Conservation (phyloP, 2,797 vertebrate genomes). For the Hybognathus amarus region DNA sequence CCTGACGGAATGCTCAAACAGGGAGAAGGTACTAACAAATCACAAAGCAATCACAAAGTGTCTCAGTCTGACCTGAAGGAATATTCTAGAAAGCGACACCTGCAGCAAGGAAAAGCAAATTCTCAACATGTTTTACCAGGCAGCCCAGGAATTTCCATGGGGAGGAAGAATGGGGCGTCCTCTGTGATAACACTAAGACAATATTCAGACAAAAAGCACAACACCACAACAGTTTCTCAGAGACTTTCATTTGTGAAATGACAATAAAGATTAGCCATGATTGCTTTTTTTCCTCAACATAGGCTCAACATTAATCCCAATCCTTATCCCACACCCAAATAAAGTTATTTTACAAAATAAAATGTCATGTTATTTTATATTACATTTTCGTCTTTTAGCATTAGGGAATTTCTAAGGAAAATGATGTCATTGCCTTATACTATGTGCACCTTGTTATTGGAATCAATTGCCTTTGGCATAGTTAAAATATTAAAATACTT, state of each 20-base stretch:
- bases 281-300: not conserved
- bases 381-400: not conserved
- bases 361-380: not conserved
- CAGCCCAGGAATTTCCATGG: constrained; percentile 64
- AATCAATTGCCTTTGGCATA: constrained; percentile 13
- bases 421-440: not conserved
- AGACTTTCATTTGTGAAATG: not conserved
- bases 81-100: constrained; percentile 75
- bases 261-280: not conserved
- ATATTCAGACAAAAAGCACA: constrained; percentile 19
- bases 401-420: not conserved
- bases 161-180: not conserved
- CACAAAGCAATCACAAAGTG: constrained; percentile 66
- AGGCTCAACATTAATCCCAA: not conserved
- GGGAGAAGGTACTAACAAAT: constrained; percentile 69
- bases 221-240: not conserved
- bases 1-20: constrained; percentile 45
- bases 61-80: constrained; percentile 67
- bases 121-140: constrained; percentile 74
- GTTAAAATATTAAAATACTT: not conserved
- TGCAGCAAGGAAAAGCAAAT: constrained; percentile 69
- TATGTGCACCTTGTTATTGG: not conserved
- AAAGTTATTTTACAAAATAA: not conserved
- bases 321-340: not conserved
- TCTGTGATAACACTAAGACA: constrained; percentile 37